Conservation (phyloP, 2,797 vertebrate species). For the Eulemur coronatus region DNA sequence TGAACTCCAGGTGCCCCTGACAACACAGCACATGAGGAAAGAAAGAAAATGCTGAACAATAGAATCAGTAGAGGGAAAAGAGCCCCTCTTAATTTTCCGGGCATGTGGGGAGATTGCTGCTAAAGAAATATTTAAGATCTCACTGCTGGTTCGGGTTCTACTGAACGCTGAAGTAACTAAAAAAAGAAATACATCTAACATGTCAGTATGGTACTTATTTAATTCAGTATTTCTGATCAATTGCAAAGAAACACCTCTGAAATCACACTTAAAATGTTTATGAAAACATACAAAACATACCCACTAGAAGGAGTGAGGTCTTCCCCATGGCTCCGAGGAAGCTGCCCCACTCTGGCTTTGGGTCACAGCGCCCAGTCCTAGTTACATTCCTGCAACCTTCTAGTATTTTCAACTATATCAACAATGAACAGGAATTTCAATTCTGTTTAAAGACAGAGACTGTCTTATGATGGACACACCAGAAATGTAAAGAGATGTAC, state of each 20-base stretch:
- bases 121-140: neutral
- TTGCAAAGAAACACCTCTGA: neutral
- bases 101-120: neutral
- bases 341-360: neutral
- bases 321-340: neutral
- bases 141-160: neutral
- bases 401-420: neutral
- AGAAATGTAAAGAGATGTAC: neutral
- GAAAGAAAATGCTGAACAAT: slow-evolving; percentile 73
- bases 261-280: neutral
- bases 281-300: neutral
- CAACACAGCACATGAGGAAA: slow-evolving; percentile 42
- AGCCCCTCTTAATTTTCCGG: slow-evolving; percentile 59
- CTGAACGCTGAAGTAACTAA: neutral
- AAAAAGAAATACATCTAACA: neutral
- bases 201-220: neutral
- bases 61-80: slow-evolving; percentile 44
- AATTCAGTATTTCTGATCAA: neutral
- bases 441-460: neutral
- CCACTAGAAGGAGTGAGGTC: neutral
- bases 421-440: neutral
- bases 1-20: slow-evolving; percentile 77
- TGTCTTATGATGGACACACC: neutral
- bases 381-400: neutral
- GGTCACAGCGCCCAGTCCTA: neutral